Base-by-base conservation (phyloP, 2,113 vertebrate species). In the Corythornis cristatus region DNA sequence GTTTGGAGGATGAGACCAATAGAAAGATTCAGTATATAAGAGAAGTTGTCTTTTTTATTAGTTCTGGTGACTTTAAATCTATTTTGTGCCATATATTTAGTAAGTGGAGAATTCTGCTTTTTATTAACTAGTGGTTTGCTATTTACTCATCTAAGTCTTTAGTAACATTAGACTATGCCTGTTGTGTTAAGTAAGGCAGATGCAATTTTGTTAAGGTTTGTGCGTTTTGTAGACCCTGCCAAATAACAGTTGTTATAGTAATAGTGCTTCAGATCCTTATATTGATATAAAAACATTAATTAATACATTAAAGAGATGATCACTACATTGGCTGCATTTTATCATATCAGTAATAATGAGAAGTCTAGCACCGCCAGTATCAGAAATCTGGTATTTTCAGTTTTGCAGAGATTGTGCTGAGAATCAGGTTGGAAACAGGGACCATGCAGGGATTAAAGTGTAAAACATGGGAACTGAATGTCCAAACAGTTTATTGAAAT, bases 401-500 rank as follows among this genome's bases (percentile, higher is more conserved):
- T 58, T 67, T 46, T 3, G 2, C 45, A 42, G 37, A 57, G 56
- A 35, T 25, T 71, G 25, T 77, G 23, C 42, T 77, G 48, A 65
- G 29, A 70, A 58, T 76, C 50, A 68, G 42, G 20, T 11, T 93
- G 80, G 70, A 68, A 83, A 57, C n/a, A 11, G 57, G 35, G 28
- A 73, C 26, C 11, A 3, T 72, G 70, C 33, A 51, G 56, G 80
- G 72, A 61, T 37, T 91, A 33, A 77, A 90, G 71, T 88, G 76
- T 77, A 84, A 90, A 93, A 81, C 40, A 72, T 42, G 48, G 14
- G 31, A 92, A 79, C 46, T 89, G 43, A 85, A 73, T 77, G 46
- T 91, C 75, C 73, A 62, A 57, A 94, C 50, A 82, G 25, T 85
- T 92, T 88, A 31, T 56, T 85, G 58, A 90, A 86, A 82, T 70